phyloP scores from a whole-genome alignment of 1,140 invertebrate genomes.

The Cyrtorhinus lividipennis region DNA sequence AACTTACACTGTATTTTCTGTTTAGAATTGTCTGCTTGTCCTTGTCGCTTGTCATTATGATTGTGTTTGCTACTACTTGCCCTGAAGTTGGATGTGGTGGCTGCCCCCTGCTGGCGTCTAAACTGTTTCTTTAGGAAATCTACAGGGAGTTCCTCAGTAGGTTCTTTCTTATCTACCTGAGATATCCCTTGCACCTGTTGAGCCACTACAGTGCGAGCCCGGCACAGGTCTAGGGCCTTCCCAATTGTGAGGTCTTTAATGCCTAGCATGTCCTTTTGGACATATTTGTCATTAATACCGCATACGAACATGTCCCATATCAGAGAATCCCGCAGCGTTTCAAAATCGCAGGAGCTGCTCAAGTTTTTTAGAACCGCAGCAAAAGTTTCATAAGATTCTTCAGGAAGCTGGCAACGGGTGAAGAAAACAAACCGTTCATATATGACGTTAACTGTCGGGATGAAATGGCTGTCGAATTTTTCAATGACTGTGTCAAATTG shows the following conservation, averaged over 20 bases:
- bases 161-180: too few species aligned
- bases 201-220: background rate
- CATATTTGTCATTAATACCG: background rate
- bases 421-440: slow-evolving; percentile 9
- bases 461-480: slow-evolving; percentile 1
- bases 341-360: slow-evolving; percentile 3
- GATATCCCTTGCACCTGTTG: background rate
- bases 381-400: slow-evolving; percentile 6
- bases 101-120: background rate
- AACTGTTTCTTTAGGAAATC: background rate
- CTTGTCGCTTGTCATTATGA: background rate
- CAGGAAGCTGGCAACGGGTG: background rate
- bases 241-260: background rate
- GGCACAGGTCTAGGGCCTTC: background rate
- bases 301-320: slow-evolving; percentile 2
- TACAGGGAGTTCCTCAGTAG: too few species aligned
- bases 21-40: background rate
- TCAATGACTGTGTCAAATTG: background rate
- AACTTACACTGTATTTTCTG: background rate
- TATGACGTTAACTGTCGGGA: background rate
- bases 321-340: background rate
- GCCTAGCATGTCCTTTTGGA: background rate
- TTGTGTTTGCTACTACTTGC: background rate
- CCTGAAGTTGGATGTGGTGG: too few species aligned
- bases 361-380: background rate